Conservation (phyloP, 1,140 invertebrate genomes). For the Heliconius himera region DNA sequence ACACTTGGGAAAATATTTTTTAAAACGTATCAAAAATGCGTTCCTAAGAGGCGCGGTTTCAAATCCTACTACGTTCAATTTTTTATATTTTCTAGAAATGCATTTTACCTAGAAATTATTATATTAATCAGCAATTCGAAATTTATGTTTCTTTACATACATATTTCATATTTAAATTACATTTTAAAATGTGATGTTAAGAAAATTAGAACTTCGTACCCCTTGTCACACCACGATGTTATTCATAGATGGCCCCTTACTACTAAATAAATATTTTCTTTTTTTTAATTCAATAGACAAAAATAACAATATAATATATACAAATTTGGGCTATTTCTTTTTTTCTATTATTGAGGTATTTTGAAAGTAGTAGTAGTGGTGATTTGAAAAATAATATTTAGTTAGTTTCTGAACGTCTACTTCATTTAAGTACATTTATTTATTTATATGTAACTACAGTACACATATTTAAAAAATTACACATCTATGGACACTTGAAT, state of each 20-base stretch:
- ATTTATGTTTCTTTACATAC: too few species aligned
- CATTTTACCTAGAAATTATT: too few species aligned
- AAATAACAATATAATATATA: constrained; percentile 17
- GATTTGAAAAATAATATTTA: constrained; percentile 4
- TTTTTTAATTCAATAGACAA: neutral
- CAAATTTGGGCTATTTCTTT: constrained; percentile 15
- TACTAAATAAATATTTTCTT: neutral
- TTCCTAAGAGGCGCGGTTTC: too few species aligned
- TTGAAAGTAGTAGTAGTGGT: constrained; percentile 2
- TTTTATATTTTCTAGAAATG: too few species aligned
- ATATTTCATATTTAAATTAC: too few species aligned
- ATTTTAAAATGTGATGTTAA: too few species aligned
- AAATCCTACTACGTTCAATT: too few species aligned
- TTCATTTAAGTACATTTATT: neutral
- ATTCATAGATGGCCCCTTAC: neutral
- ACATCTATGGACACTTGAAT: constrained; percentile 21
- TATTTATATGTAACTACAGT: constrained; percentile 1
- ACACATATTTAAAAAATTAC: constrained; percentile 20
- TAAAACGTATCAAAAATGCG: too few species aligned
- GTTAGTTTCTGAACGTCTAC: neutral
- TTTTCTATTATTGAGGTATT: constrained; percentile 14
- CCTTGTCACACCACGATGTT: too few species aligned
- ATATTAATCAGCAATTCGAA: too few species aligned
- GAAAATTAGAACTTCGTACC: too few species aligned
- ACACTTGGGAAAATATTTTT: too few species aligned